A percentile compares a stretch with the other conserved stretches of the same genome.
Evolutionary conservation across 2,113 vertebrate genomes (phyloP).

Genomic region (Mustelus asterias): DNA sequence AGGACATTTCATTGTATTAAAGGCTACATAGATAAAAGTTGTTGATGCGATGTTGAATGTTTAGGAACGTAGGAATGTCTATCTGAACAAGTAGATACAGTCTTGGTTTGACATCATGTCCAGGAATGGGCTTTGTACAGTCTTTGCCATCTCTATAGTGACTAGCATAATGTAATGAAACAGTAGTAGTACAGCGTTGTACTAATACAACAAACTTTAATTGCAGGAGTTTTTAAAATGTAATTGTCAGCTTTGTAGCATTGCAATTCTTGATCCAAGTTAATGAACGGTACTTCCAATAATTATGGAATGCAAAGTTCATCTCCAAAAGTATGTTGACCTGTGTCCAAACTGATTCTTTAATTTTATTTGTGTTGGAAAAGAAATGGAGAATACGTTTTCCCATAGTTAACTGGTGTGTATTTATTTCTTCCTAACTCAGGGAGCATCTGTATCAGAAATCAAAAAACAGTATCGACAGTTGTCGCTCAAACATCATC

Average conservation of each 20-base stretch:
- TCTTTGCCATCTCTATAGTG: not conserved
- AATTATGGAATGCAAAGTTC: no score
- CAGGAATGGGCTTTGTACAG: not conserved
- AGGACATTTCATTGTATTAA: not conserved
- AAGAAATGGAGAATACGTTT: not conserved
- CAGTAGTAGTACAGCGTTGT: not conserved
- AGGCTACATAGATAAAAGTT: not conserved
- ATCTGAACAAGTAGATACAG: not conserved
- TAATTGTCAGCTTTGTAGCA: not conserved
- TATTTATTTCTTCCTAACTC: conserved; percentile 42
- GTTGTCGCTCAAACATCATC: conserved; percentile 84
- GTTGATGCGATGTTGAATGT: not conserved
- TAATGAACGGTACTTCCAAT: not conserved
- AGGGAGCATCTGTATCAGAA: conserved; percentile 81
- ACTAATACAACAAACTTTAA: not conserved
- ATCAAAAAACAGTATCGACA: conserved; percentile 93
- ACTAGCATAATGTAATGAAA: not conserved
- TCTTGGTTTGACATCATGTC: not conserved
- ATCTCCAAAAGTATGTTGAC: no score
- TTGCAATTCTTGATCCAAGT: not conserved
- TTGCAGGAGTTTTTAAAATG: not conserved
- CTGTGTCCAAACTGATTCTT: not conserved
- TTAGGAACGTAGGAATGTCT: not conserved
- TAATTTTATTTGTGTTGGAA: not conserved
- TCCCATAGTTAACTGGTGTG: not conserved